Percentiles rank a stretch among this genome's conserved stretches.
phyloP scores from a whole-genome alignment of 2,797 vertebrate genomes.

The Eidolon dupreanum region DNA sequence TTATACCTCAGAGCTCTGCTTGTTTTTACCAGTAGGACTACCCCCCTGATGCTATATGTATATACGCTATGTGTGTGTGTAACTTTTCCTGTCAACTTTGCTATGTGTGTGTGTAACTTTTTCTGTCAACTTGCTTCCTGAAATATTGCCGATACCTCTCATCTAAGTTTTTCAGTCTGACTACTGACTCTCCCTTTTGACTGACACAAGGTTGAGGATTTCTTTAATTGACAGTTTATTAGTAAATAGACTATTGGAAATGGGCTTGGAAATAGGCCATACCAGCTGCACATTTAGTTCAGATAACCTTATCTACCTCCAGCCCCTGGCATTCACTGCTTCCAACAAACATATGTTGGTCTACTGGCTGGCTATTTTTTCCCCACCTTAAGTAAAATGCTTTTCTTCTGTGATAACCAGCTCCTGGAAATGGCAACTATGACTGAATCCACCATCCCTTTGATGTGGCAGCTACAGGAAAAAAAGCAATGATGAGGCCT shows the following conservation, averaged over 20 bases:
- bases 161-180: neutral
- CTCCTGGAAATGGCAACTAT: neutral
- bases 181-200: neutral
- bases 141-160: conserved; percentile 8
- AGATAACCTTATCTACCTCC: conserved; percentile 57
- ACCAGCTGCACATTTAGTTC: neutral
- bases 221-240: conserved; percentile 23
- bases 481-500: neutral
- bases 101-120: neutral
- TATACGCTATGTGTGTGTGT: neutral
- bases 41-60: neutral
- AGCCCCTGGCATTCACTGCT: neutral
- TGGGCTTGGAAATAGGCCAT: neutral
- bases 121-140: conserved; percentile 41
- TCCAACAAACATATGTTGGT: conserved; percentile 30
- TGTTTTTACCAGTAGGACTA: neutral
- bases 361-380: neutral
- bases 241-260: conserved; percentile 10
- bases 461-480: neutral
- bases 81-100: too few relatives aligned
- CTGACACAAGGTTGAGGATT: neutral
- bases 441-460: neutral
- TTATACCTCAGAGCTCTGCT: neutral
- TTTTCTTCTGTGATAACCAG: conserved; percentile 36
- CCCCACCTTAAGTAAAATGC: conserved; percentile 47